Evolutionary conservation across 2,888 invertebrate genomes (phyloP), one percentile per base, ranked within the genome.

Genomic region (Candidula unifasciata): DNA sequence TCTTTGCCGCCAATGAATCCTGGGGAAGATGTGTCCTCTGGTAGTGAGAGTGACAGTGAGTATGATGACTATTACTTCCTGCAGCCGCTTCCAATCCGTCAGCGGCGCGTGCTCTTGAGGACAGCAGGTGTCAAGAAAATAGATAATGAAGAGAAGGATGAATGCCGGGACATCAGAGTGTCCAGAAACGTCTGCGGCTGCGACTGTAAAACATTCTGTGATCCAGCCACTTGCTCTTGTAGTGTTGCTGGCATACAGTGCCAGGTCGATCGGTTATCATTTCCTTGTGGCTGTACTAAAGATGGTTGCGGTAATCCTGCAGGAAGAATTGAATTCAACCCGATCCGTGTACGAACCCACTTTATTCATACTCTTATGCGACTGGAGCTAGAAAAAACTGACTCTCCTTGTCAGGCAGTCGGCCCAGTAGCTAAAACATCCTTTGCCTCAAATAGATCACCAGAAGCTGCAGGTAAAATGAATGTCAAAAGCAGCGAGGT

Each of bases 321-420:
- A 74, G 99, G 99, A 6, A 95, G 99, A 87, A 97, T 99, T 88
- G 99, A 99, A 94, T 99, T 99, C 93, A 98, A 98, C 94, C 98
- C 98, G 0, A 96, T 97, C 66, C 95, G 99, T 88, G 99, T 99
- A 10, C 96, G 98, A 87, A 98, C 98, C 27, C 99, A 99, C 94
- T 99, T 98, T 93, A 97, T 99, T 90, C 98, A 98, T 92, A 99
- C 99, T 0, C 95, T 99, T 81, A 98, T 98, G 98, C 95, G 98
- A 44, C 87, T 94, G n/a, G 92, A 93, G 83, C 84, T 92, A 80
- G 93, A 93, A 86, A 89, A 90, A 82, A 92, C 91, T 85, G 89
- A 90, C 18, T 86, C 81, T 27, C 52, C 71, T n/a, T 71, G 81
- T 60, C 57, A 24, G n/a, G 35, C 57, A 27, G 35, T 60, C 30